phyloP scores from a whole-genome alignment of 2,797 vertebrate species.

The Zenarchopterus dispar region DNA sequence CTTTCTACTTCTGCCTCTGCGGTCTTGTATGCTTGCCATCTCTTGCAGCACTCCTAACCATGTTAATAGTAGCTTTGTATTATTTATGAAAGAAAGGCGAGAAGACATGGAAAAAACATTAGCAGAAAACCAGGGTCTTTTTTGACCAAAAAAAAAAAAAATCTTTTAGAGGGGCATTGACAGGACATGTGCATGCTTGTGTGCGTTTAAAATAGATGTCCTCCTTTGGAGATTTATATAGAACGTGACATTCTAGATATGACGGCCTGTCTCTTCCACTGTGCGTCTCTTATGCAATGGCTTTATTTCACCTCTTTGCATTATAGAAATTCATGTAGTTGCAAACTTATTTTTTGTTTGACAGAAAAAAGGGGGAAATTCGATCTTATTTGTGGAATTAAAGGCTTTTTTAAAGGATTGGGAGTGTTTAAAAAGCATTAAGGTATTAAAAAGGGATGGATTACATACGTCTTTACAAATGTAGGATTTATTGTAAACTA shows the following conservation, averaged over 20 bases:
- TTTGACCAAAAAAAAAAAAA: slow-evolving; percentile 1
- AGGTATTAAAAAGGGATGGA: no score
- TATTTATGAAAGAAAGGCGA: slow-evolving; percentile 64
- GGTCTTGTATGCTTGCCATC: slow-evolving; percentile 18
- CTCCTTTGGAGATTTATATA: slow-evolving; percentile 62
- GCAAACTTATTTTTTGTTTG: not conserved
- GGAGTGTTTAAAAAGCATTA: not conserved
- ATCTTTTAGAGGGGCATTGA: slow-evolving; percentile 27
- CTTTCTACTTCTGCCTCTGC: slow-evolving; percentile 13
- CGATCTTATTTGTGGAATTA: slow-evolving; percentile 35
- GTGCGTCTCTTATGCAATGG: not conserved
- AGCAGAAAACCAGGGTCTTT: slow-evolving; percentile 22
- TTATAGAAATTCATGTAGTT: slow-evolving; percentile 9
- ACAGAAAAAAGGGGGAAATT: no score
- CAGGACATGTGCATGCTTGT: slow-evolving; percentile 10
- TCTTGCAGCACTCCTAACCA: slow-evolving; percentile 33
- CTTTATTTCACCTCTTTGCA: not conserved
- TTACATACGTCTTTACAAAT: no score
- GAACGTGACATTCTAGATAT: slow-evolving; percentile 53
- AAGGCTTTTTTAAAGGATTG: not conserved
- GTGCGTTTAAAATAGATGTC: slow-evolving; percentile 67
- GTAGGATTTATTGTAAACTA: not conserved
- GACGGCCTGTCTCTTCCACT: slow-evolving; percentile 5
- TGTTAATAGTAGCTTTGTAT: slow-evolving; percentile 47
- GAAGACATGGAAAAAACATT: slow-evolving; percentile 69